phyloP scores from a whole-genome alignment of 2,888 invertebrate genomes.

The Acronicta leporina region DNA sequence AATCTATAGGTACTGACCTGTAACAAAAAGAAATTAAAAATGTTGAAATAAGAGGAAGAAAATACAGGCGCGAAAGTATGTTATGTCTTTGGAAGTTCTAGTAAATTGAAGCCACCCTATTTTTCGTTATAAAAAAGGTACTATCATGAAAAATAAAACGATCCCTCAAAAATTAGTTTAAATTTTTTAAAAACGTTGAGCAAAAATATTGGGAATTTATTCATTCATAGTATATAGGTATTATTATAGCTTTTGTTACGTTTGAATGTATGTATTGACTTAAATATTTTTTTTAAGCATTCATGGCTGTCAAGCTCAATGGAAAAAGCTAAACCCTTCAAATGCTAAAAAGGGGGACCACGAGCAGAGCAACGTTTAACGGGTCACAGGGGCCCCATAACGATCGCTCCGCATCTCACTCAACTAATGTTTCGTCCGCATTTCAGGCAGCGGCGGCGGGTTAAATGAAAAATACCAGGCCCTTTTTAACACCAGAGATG shows the following conservation, averaged over 20 bases:
- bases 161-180: not conserved
- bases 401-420: slow-evolving; percentile 54
- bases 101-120: no score
- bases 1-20: slow-evolving; percentile 44
- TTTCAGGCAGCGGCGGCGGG: slow-evolving; percentile 35
- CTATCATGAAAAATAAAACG: not conserved
- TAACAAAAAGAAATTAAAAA: slow-evolving; percentile 32
- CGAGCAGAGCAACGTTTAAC: slow-evolving; percentile 39
- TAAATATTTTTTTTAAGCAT: slow-evolving; percentile 50
- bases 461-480: slow-evolving; percentile 57
- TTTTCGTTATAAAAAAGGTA: no score
- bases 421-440: slow-evolving; percentile 57
- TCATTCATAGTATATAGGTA: slow-evolving; percentile 18
- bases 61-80: no score
- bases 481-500: slow-evolving; percentile 53
- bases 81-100: no score
- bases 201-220: slow-evolving; percentile 30
- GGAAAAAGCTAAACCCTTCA: slow-evolving; percentile 44
- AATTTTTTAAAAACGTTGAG: no score
- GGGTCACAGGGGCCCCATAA: slow-evolving; percentile 50
- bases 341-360: slow-evolving; percentile 52
- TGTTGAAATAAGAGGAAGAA: no score
- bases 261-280: slow-evolving; percentile 41
- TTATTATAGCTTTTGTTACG: slow-evolving; percentile 22
- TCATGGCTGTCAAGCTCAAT: slow-evolving; percentile 51